phyloP scores from a whole-genome alignment of 2,888 invertebrate genomes.

The Drosophila buzzatii region DNA sequence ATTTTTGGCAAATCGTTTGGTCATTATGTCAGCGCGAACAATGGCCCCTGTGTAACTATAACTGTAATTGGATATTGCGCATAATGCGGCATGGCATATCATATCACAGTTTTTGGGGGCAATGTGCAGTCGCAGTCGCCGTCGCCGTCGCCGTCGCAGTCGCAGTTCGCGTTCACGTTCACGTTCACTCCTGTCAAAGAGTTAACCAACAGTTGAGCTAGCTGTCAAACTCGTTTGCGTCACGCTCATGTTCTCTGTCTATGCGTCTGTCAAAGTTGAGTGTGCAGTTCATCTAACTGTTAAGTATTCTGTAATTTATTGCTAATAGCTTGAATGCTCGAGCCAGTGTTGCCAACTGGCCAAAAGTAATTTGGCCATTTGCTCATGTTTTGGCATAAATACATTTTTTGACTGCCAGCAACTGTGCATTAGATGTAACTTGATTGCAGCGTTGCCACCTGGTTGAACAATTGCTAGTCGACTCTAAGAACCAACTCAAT shows the following conservation, averaged over 20 bases:
- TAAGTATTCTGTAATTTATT: not conserved
- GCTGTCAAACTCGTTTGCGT: conserved; percentile 21
- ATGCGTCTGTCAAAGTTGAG: conserved; percentile 20
- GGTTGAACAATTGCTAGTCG: not conserved
- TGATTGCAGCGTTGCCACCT: not conserved
- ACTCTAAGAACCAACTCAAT: not conserved
- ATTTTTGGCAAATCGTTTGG: conserved; percentile 63
- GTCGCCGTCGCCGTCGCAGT: not conserved
- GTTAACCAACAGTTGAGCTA: not conserved
- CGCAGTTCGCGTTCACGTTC: not conserved
- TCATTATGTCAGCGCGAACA: conserved; percentile 67
- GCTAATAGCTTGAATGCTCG: conserved; percentile 2
- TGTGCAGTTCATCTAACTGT: conserved; percentile 30
- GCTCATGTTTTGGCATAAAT: not conserved
- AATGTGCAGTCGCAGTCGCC: not conserved
- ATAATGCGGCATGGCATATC: conserved; percentile 24
- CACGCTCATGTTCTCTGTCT: conserved; percentile 14
- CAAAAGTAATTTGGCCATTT: not conserved
- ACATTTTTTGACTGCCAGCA: too few relatives aligned
- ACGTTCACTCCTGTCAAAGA: conserved; percentile 24
- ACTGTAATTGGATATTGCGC: conserved; percentile 51
- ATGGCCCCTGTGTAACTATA: conserved; percentile 18
- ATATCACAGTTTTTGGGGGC: conserved; percentile 10
- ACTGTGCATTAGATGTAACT: too few relatives aligned
- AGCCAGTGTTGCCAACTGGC: conserved; percentile 1